Evolutionary conservation across 1,140 invertebrate species (phyloP), one percentile per base, ranked within the genome.

Genomic region (Cydia amplana): DNA sequence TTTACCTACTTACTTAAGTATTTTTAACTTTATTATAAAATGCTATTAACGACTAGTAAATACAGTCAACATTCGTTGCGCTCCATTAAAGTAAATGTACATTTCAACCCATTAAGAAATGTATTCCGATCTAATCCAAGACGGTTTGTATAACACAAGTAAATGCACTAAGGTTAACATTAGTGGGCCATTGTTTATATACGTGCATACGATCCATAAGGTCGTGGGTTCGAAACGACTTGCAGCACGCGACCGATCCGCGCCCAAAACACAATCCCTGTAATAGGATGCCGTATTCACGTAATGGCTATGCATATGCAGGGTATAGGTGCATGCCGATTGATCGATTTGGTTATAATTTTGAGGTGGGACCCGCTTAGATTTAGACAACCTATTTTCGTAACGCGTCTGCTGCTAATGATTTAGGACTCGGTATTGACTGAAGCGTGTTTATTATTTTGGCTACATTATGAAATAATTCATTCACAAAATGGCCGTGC

Each of bases 211-310:
- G 20, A 23, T 60, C 55, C 55, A 60, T 60, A 60, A 60, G 55
- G 55, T 60, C 55, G 55, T 18, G 65, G 65, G 28, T 32, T 32
- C 28, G n/a, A 40, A 70, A 70, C 65, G 65, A 70, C 65, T 36
- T 18, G 65, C 65, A n/a, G 65, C 65, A 70, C 65, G 65, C 65
- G 65, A 70, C n/a, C 64, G 16, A 32, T 67, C 65, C 65, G 65
- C 65, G 32, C 65, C 65, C 65, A 70, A 36, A 70, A 70, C 36
- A 32, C 25, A 67, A 67, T 70, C 28, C 18, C 55, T 18, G 32
- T 70, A 70, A 70, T 70, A 70, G 32, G 65, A 40, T 36, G n/a
- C 65, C 28, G 14, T 70, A 43, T 18, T 70, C 16, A 40, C 14
- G 25, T 67, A 55, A 55, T 55, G 49, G 4, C 16, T 60, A 60